Conservation (phyloP, 2,888 invertebrate species). For the Lasius platythorax region DNA sequence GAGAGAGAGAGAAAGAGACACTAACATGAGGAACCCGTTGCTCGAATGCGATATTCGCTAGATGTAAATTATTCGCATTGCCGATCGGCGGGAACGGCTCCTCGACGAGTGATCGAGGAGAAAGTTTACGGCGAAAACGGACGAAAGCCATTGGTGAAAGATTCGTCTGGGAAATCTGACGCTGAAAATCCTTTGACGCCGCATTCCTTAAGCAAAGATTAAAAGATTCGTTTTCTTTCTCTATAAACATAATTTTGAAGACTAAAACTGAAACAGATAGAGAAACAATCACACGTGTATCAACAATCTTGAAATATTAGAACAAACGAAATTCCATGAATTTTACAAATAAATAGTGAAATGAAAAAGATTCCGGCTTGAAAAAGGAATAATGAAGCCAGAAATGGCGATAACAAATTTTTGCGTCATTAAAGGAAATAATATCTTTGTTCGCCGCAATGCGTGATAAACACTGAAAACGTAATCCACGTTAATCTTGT, state of each 20-base stretch:
- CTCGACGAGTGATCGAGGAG: constrained; percentile 15
- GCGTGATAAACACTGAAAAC: background rate
- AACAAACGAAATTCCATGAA: background rate
- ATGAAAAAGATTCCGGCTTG: background rate
- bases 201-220: background rate
- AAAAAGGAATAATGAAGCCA: background rate
- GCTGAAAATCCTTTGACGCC: background rate
- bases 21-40: constrained; percentile 62
- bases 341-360: background rate
- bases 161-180: background rate
- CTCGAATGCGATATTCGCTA: constrained; percentile 44
- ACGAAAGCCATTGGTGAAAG: constrained; percentile 20
- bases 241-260: no score
- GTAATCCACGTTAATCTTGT: background rate
- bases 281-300: background rate
- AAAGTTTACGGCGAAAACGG: constrained; percentile 2
- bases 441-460: background rate
- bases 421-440: background rate
- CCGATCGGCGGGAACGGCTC: constrained; percentile 26
- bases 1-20: constrained; percentile 45
- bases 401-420: background rate
- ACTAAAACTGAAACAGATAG: background rate
- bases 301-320: background rate
- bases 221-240: background rate
- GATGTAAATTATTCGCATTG: constrained; percentile 51